Base-by-base conservation (phyloP, 2,113 vertebrate genomes). In the Octodon degus region DNA sequence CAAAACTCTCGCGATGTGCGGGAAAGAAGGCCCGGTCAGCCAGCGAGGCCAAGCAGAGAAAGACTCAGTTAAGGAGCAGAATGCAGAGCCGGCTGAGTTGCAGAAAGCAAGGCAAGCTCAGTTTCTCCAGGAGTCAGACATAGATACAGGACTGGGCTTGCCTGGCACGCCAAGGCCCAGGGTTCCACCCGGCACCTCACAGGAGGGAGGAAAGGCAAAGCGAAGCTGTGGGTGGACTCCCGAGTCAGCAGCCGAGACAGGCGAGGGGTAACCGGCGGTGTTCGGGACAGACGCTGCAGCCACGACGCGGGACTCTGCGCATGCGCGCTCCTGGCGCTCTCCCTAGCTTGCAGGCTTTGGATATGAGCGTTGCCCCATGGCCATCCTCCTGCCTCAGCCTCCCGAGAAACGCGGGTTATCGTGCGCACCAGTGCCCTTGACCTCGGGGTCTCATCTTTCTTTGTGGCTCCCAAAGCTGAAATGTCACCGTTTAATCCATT, bases 181-280 rank as follows among this genome's bases (percentile, higher is more conserved):
- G 5, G 25, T 11, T 65, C 20, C 47, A 60, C 47, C 17, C 62
- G 43, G 43, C 34, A 55, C 27, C 43, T 25, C 43, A 77, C 8
- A 43, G 65, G 43, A 43, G 43, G 27, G 17, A 37, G 14, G 14
- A 55, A 76, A 40, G 32, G 37, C 7, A 7, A 34, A 43, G 25
- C 2, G 5, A 43, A 27, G 14, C 2, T 0, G 19, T 20, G 6
- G 43, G 13, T 3, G 11, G 32, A 7, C 11, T 86, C 30, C 27
- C 1, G 5, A 30, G 58, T 55, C 65, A 37, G 63, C 84, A 4
- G 3, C 27, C 19, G 10, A 58, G 24, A 7, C 11, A 0, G 40
- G 81, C 58, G 16, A 6, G 11, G 40, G 12, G 25, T 14, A 6
- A 16, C 43, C 24, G 22, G 12, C 25, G 12, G 55, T 5, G 43